Base-by-base conservation (phyloP, 1,140 invertebrate species). In the Potamilus streckersoni region DNA sequence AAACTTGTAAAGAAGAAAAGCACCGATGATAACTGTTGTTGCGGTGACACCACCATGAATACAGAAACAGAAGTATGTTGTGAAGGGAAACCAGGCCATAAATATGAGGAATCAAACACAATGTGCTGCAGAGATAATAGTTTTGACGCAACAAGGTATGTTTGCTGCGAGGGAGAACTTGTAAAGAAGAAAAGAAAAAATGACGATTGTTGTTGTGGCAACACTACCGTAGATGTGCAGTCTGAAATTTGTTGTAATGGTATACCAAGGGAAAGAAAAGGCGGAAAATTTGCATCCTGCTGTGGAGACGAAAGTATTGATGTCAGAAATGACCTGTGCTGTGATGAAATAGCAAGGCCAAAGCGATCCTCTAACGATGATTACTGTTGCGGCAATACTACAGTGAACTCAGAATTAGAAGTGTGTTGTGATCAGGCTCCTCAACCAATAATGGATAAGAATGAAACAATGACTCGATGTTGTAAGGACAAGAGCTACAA, bases 181-280 rank as follows among this genome's bases (percentile, higher is more conserved):
- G 20, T 71, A 58, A 71, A 77, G 13, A 72, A 72, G 58, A 68
- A 57, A 23, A 77, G 63, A 38, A 59, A 58, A 12, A 38, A 16
- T 17, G 70, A 77, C 19, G 75, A 73, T 20, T 20, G 65, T 67
- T 72, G 69, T 20, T 77, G 75, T 66, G 75, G 75, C 17, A 73
- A 73, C 55, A 77, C 69, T 27, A 77, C 75, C 15, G 69, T 72
- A 63, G 70, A 72, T 73, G 72, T 69, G 11, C 72, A 77, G 20
- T 72, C 65, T 3, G 75, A 77, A 57, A 66, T 77, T n/a, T 77
- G 75, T 55, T 77, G 68, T 58, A 57, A 69, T 62, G 75, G 75
- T 31, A 66, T 71, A 23, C 70, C 75, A 61, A 65, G 49, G 69
- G 69, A 67, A 63, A 58, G 69, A 62, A 14, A 55, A 56, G 75